A percentile compares a stretch with the other conserved stretches of the same genome.
Evolutionary conservation across 2,113 vertebrate genomes (phyloP).

Genomic region (Phrynosoma blainvillii): DNA sequence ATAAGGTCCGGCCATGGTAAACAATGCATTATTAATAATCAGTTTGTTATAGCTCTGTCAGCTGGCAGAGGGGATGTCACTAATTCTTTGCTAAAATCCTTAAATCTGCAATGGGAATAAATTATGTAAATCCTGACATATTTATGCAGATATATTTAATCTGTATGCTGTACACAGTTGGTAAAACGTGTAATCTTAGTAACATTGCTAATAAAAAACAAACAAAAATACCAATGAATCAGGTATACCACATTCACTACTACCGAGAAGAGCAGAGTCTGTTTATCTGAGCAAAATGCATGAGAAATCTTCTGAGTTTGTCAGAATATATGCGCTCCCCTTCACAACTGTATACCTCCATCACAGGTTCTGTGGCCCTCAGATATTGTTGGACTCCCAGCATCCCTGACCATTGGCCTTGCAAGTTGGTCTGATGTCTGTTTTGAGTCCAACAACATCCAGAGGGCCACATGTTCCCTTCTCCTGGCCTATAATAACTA

Average conservation of each 20-base stretch:
- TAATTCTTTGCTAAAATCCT: constrained; percentile 2
- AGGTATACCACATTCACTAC: too few species aligned
- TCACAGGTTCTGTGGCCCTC: neutral
- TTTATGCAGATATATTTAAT: constrained; percentile 12
- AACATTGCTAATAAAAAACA: neutral
- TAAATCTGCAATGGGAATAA: constrained; percentile 10
- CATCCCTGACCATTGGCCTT: neutral
- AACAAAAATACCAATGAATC: neutral
- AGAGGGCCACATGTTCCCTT: neutral
- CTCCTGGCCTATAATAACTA: neutral
- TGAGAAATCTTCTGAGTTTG: neutral
- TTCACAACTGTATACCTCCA: neutral
- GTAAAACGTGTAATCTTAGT: neutral
- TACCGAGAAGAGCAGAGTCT: neutral
- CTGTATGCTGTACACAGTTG: neutral
- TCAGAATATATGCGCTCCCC: neutral
- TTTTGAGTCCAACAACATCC: neutral
- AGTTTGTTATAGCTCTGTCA: neutral
- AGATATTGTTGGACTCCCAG: neutral
- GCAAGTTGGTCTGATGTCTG: neutral
- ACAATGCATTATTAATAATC: neutral
- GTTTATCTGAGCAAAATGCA: neutral
- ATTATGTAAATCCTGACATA: neutral
- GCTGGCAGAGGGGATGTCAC: neutral
- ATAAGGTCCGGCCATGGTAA: neutral